These are phyloP conservation scores for Hyposoter didymator DNA, from an alignment of 2,888 invertebrate genomes.

Conservation along the genomic window DNA sequence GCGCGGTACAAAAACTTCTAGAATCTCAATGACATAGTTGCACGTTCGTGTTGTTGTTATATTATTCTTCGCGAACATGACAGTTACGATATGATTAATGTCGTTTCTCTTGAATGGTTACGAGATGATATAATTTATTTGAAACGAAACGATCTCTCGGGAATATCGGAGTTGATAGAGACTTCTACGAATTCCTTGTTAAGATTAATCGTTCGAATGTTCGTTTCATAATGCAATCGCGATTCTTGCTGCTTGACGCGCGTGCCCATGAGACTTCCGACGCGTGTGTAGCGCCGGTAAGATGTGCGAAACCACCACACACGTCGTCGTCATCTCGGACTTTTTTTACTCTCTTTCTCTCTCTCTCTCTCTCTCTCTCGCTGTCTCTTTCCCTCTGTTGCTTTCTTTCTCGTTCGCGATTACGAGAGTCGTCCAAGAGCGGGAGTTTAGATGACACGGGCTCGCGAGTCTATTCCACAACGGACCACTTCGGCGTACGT, in stretches of 20 bases:
- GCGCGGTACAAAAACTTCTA: background rate
- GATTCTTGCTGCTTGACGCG: conserved; percentile 16
- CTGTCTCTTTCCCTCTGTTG: conserved; percentile 16
- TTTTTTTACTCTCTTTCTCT: conserved; percentile 15
- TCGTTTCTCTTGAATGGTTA: background rate
- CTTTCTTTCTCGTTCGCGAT: conserved; percentile 27
- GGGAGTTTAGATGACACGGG: conserved; percentile 60
- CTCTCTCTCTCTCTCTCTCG: conserved; percentile 30
- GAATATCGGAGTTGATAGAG: conserved; percentile 7
- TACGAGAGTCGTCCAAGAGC: conserved; percentile 41
- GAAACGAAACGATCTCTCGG: background rate
- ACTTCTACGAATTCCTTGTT: conserved; percentile 20
- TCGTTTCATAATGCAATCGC: conserved; percentile 35
- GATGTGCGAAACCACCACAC: conserved; percentile 42
- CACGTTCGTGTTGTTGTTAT: background rate
- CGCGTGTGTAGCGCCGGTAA: conserved; percentile 20
- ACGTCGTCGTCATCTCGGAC: conserved; percentile 43
- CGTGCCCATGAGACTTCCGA: conserved; percentile 27
- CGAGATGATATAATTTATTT: conserved; percentile 27
- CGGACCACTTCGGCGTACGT: conserved; percentile 73
- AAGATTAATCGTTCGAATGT: conserved; percentile 33
- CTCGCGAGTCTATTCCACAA: conserved; percentile 46
- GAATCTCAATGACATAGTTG: background rate
- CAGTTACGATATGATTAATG: conserved; percentile 22
- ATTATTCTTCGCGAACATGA: conserved; percentile 5